These are phyloP conservation scores for Luscinia luscinia DNA, from an alignment of 2,797 vertebrate genomes.

Conservation along the genomic window DNA sequence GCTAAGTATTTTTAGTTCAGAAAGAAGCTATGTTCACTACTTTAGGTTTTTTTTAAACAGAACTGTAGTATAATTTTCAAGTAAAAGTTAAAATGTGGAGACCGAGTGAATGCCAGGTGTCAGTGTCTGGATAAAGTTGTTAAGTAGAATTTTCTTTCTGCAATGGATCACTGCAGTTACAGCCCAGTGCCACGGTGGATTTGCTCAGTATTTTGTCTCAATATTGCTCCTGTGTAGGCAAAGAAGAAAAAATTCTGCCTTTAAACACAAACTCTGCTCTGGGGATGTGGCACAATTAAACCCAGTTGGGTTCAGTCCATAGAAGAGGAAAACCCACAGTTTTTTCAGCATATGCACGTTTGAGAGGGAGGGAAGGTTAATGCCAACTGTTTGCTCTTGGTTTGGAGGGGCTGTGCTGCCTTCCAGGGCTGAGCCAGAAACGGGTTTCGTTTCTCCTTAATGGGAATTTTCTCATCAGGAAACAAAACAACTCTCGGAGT, in stretches of 20 bases:
- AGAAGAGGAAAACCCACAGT: accelerated
- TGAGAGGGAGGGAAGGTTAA: background rate
- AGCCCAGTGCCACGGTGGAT: background rate
- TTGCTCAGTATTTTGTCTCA: background rate
- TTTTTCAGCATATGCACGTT: background rate
- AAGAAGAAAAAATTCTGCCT: background rate
- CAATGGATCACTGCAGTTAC: background rate
- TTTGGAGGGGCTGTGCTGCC: background rate
- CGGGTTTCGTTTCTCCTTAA: background rate
- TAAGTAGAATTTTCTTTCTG: background rate
- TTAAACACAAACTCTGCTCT: background rate
- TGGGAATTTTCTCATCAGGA: background rate
- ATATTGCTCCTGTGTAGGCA: background rate
- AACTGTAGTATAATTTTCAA: background rate
- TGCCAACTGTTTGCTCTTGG: background rate
- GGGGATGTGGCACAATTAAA: background rate
- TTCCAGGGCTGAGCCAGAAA: background rate
- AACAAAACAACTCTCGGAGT: background rate
- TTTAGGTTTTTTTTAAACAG: background rate
- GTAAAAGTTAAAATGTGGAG: background rate
- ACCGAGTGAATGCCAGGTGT: background rate
- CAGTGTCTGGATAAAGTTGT: background rate
- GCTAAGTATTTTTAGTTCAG: background rate
- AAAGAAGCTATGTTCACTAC: accelerated
- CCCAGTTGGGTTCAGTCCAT: background rate